Evolutionary conservation across 2,797 vertebrate species (phyloP), one percentile per base, ranked within the genome.

Genomic region (Ciconia nigra): DNA sequence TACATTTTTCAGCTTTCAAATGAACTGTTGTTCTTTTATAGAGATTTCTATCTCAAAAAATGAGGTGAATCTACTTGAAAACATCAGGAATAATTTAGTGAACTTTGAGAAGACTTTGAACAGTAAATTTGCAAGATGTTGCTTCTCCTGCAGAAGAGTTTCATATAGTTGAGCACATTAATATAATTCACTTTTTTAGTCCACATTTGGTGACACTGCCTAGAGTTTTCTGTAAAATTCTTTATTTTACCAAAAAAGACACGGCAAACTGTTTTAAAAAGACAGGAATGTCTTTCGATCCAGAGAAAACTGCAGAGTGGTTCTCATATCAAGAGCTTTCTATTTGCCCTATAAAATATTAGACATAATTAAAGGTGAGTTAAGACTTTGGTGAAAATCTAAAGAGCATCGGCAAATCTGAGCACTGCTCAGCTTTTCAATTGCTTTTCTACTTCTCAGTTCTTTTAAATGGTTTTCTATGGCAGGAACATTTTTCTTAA

Each of bases 401-500:
- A 98, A 98, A 98, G 98, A 98, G 97, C 97, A 98, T 98, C 97
- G 33, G 97, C 89, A 97, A 98, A 98, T 98, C 96, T 93, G 93
- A 98, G 98, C 97, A 98, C 95, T 98, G 98, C 98, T 98, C 97
- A 98, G 98, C 97, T 98, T 98, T 98, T 98, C 97, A 98, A 98
- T 98, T 97, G 97, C 98, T 98, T 98, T 98, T 98, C 98, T 98
- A 97, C 97, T 98, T 98, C 97, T 98, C 97, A 93, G 98, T 98
- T 98, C 98, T 98, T 98, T 98, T 98, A 98, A 98, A 98, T 97
- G 98, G 98, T 98, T 98, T 98, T 98, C 98, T 98, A 98, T 98
- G 98, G 98, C 97, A 98, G 98, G 98, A 97, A 98, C 98, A 98
- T 98, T 98, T 99, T 98, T 98, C 98, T 98, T 98, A 98, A 99